phyloP scores from a whole-genome alignment of 2,797 vertebrate genomes.

The Sciaenops ocellatus region DNA sequence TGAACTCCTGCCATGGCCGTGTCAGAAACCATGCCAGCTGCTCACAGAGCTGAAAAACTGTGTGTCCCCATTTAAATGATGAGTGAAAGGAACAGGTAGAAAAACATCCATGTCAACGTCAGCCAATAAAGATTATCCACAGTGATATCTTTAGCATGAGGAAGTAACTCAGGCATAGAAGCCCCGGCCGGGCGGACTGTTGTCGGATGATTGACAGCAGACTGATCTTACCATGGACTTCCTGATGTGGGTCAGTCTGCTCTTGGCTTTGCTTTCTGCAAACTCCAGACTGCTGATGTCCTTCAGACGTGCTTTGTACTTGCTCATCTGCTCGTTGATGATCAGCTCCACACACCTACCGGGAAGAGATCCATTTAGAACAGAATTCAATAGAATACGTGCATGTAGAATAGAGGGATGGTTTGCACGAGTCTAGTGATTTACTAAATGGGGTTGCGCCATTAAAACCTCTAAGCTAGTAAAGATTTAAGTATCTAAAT shows the following conservation, averaged over 20 bases:
- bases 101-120: constrained; percentile 9
- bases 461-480: neutral
- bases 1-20: constrained; percentile 63
- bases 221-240: constrained; percentile 92
- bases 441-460: neutral
- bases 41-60: constrained; percentile 42
- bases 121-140: neutral
- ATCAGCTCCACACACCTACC: constrained; percentile 95
- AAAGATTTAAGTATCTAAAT: neutral
- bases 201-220: neutral
- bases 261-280: constrained; percentile 97
- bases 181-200: neutral
- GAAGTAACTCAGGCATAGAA: neutral
- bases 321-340: constrained; percentile 96
- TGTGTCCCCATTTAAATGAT: constrained; percentile 21
- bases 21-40: constrained; percentile 62
- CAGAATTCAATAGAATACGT: neutral
- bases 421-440: neutral
- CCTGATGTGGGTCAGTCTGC: constrained; percentile 93
- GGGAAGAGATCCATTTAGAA: constrained; percentile 6
- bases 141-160: neutral
- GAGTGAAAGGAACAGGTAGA: constrained; percentile 34
- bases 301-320: constrained; percentile 96
- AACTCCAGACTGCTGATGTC: constrained; percentile 98
- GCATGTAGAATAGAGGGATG: neutral